Percentiles rank a stretch among this genome's conserved stretches.
These are phyloP conservation scores for Noctua comes DNA, from an alignment of 2,888 invertebrate species.

Conservation along the genomic window DNA sequence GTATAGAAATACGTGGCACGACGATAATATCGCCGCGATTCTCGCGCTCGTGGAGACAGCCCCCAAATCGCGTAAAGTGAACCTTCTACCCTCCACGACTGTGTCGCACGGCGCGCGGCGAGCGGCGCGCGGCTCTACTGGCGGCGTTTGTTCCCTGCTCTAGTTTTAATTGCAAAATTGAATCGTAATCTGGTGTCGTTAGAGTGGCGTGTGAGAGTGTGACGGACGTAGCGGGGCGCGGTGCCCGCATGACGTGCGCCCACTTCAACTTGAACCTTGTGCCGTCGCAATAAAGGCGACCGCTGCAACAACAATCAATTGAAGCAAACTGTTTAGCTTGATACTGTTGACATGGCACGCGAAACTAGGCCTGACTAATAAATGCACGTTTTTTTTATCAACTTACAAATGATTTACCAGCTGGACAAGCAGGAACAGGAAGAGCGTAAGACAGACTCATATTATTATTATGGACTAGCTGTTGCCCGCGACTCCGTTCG, in stretches of 20 bases:
- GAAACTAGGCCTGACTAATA: neutral
- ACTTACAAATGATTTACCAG: neutral
- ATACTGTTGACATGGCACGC: constrained; percentile 9
- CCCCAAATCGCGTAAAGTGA: neutral
- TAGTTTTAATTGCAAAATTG: constrained; percentile 70
- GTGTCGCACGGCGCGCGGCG: neutral
- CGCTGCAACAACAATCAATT: neutral
- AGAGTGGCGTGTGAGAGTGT: constrained; percentile 52
- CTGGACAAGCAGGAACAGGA: too few species aligned
- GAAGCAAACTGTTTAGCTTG: neutral
- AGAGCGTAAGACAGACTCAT: too few species aligned
- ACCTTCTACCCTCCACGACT: constrained; percentile 5
- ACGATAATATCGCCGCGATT: too few species aligned
- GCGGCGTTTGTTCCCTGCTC: constrained; percentile 30
- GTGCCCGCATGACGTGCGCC: constrained; percentile 19
- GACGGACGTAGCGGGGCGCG: constrained; percentile 50
- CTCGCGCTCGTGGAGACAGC: too few species aligned
- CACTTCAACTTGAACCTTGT: constrained; percentile 25
- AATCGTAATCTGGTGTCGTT: constrained; percentile 67
- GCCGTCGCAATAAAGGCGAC: constrained; percentile 8
- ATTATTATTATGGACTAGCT: too few species aligned
- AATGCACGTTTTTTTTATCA: neutral
- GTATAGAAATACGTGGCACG: too few species aligned
- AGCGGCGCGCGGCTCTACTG: too few species aligned
- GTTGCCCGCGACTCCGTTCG: too few species aligned